Evolutionary conservation across 2,113 vertebrate genomes (phyloP).

Genomic region (Marmota flaviventris): DNA sequence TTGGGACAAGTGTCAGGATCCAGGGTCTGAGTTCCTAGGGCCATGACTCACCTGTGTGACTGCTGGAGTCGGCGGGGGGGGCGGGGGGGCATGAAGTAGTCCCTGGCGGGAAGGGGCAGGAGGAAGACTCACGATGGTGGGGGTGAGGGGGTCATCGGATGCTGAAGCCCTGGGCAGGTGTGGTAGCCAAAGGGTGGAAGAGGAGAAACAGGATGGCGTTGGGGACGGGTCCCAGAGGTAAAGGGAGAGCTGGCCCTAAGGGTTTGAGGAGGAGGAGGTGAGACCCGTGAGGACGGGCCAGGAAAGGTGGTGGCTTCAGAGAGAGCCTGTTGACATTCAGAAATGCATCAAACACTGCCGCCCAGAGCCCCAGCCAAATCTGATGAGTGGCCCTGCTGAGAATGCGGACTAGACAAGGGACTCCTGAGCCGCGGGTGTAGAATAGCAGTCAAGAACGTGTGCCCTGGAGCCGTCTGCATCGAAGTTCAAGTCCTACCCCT

Average conservation of each 20-base stretch:
- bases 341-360: neutral
- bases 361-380: neutral
- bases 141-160: neutral
- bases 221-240: neutral
- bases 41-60: neutral
- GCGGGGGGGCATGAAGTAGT: neutral
- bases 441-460: neutral
- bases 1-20: too few species aligned
- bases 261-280: neutral
- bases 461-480: neutral
- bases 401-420: neutral
- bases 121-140: rapidly evolving
- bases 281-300: neutral
- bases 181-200: neutral
- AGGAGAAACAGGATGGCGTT: neutral
- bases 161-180: neutral
- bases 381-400: neutral
- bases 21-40: neutral
- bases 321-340: neutral
- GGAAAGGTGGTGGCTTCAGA: neutral
- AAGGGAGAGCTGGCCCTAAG: neutral
- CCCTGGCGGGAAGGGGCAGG: neutral
- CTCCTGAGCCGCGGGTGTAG: neutral
- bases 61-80: neutral
- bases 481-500: neutral